Evolutionary conservation across 2,113 vertebrate genomes (phyloP).

Genomic region (Morone chrysops): DNA sequence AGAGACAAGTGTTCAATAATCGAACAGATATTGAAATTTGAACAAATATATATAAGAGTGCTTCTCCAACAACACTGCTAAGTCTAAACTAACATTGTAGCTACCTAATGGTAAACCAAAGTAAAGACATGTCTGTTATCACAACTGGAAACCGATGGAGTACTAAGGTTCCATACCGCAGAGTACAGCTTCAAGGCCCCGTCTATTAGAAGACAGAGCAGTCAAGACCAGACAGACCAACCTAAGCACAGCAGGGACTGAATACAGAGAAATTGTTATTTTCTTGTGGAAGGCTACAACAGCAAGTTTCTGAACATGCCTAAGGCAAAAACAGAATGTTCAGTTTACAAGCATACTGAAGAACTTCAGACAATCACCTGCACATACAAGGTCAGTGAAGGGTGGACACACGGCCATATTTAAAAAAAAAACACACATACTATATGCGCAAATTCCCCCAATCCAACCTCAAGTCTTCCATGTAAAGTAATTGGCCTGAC

Average conservation of each 20-base stretch:
- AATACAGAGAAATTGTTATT: conserved; percentile 15
- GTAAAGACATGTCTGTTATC: conserved; percentile 13
- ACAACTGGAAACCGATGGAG: conserved; percentile 15
- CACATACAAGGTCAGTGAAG: conserved; percentile 7
- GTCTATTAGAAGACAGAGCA: conserved; percentile 25
- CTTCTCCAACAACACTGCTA: not conserved
- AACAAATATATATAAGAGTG: not conserved
- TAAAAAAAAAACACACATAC: not conserved
- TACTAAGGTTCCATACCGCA: not conserved
- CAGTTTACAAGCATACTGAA: conserved; percentile 19
- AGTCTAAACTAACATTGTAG: not conserved
- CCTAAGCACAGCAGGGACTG: conserved; percentile 19
- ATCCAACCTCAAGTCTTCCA: not conserved
- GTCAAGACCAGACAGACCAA: conserved; percentile 18
- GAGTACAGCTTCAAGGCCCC: conserved; percentile 13
- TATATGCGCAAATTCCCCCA: not conserved
- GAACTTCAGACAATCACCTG: conserved; percentile 9
- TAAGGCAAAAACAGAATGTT: conserved; percentile 40
- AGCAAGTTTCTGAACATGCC: conserved; percentile 47
- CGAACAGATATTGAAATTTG: not conserved
- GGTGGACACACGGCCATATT: not conserved
- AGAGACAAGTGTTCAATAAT: not conserved
- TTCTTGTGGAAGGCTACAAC: conserved; percentile 12
- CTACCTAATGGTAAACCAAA: not conserved
- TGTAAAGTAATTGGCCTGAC: conserved; percentile 50